These are phyloP conservation scores for Crocodylus rhombifer DNA, from an alignment of 2,797 vertebrate genomes.

Conservation along the genomic window DNA sequence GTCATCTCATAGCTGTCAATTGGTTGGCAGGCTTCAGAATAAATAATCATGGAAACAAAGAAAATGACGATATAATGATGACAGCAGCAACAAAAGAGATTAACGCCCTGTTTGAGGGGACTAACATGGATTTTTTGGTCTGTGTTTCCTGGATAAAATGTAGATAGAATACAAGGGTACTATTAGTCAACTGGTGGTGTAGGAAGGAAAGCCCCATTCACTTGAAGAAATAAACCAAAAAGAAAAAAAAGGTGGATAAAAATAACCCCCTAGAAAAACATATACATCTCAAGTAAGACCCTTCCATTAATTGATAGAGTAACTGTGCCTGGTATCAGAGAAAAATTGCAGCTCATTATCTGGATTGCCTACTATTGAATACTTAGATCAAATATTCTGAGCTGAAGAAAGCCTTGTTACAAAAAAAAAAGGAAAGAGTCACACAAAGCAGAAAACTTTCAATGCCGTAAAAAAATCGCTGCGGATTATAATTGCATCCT, in stretches of 20 bases:
- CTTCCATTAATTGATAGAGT: conserved; percentile 26
- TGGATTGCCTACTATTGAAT: conserved; percentile 67
- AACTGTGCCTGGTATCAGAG: conserved; percentile 31
- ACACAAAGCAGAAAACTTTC: conserved; percentile 67
- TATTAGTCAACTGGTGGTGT: neutral
- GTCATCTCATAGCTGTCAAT: neutral
- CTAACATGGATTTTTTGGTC: neutral
- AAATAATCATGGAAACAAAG: neutral
- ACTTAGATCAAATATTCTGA: conserved; percentile 55
- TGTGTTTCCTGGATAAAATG: neutral
- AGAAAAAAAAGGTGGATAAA: conserved; percentile 19
- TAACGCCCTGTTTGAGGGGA: neutral
- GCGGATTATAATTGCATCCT: conserved; percentile 72
- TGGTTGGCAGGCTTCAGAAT: neutral
- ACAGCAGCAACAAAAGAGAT: neutral
- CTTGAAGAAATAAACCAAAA: neutral
- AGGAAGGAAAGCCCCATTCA: neutral
- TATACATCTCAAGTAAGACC: neutral
- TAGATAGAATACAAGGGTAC: neutral
- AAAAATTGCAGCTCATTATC: conserved; percentile 54
- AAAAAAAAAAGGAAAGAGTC: conserved; percentile 56
- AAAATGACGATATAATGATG: neutral
- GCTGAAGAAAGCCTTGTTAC: conserved; percentile 52
- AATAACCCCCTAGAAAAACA: neutral
- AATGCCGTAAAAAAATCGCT: conserved; percentile 62